Evolutionary conservation across 2,113 vertebrate genomes (phyloP), one percentile per base, ranked within the genome.

Genomic region (Erythrolamprus reginae): DNA sequence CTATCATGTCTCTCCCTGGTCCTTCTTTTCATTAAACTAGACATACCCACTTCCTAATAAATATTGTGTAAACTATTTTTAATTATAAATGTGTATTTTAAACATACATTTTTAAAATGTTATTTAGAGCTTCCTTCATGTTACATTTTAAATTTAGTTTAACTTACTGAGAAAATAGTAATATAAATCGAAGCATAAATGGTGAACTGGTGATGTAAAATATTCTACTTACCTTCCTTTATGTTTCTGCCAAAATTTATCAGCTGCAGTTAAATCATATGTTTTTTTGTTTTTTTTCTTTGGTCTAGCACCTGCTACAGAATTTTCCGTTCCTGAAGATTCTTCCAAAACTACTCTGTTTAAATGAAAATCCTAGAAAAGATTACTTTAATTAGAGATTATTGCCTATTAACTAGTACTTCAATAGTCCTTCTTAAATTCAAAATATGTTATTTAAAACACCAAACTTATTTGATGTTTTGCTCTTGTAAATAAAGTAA

Each of bases 211-310:
- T 48, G 84, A 55, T 1, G 92, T 38, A 77, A 91, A 55, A 88
- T 91, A 86, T 70, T 51, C 1, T 38, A 90, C 97, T 97, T 93
- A 99, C 99, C 99, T 99, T 97, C 99, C 99, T 96, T 99, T 99
- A 96, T 99, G 99, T 56, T 98, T 99, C 95, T 99, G 98, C 99
- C 99, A 99, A 96, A 99, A 99, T 95, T 94, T 98, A 97, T 99
- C 99, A 82, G 98, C 98, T 8, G 97, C 95, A 15, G 98, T 99
- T 95, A 99, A 98, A 96, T 99, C 99, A 83, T 99, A 99, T 88
- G 96, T 98, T 94, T 98, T 99, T 91, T 98, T 99, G 93, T 96
- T 99, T 97, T 99, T 99, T 96, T 98, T 99, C 96, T 99, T 99
- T 89, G 99, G 99, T 95, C 99, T 97, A 92, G 99, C 98, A 82